A percentile compares a stretch with the other conserved stretches of the same genome.
These are phyloP conservation scores for Staurois parvus DNA, from an alignment of 2,797 vertebrate species.

Conservation along the genomic window DNA sequence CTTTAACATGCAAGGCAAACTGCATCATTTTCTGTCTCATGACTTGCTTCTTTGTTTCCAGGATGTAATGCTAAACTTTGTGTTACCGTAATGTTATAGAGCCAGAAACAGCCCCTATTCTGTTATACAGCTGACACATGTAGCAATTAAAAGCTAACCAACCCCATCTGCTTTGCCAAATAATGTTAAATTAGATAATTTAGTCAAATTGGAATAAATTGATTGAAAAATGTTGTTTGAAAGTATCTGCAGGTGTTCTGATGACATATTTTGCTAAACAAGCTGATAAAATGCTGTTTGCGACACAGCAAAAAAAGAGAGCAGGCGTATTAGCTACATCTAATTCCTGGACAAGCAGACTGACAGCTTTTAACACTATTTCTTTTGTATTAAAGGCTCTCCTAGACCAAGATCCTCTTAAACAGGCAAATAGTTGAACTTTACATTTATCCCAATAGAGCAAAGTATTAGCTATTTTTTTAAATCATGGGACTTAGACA, in stretches of 20 bases:
- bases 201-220: conserved; percentile 11
- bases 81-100: not conserved
- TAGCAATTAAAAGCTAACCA: conserved; percentile 9
- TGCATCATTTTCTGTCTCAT: no score
- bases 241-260: conserved; percentile 2
- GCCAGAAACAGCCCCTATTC: not conserved
- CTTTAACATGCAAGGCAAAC: no score
- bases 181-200: conserved; percentile 6
- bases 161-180: not conserved
- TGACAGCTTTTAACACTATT: no score
- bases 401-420: no score
- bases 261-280: not conserved
- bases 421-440: no score
- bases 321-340: not conserved
- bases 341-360: no score
- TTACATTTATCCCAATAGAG: no score
- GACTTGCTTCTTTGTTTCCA: no score
- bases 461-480: no score
- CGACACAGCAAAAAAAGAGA: not conserved
- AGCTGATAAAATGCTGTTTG: not conserved
- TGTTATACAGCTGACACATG: not conserved
- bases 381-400: no score
- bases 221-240: not conserved
- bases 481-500: no score
- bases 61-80: not conserved